Base-by-base conservation (phyloP, 2,113 vertebrate species). In the Garra rufa region DNA sequence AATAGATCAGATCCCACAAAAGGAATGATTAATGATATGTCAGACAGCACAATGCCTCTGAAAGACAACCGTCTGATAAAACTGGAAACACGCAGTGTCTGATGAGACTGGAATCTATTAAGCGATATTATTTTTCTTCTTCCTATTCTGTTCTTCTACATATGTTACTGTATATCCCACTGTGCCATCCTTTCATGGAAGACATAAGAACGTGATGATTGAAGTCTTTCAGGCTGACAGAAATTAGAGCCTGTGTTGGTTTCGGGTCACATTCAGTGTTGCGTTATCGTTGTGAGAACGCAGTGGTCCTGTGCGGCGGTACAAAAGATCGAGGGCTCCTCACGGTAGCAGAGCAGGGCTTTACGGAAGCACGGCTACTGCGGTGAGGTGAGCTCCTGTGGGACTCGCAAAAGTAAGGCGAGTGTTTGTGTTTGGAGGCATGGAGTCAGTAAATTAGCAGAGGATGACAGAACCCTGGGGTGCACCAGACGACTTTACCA, bases 1-100 rank as follows among this genome's bases (percentile, higher is more conserved):
- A 74, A 79, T 44, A 75, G 79, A 85, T 79, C 79, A 83, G 80
- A 55, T 69, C 30, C 15, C 41, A 75, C 26, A 43, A 26, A 78
- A 88, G 69, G 52, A 46, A 83, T 87, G 84, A 91, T 89, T 85
- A 88, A 88, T 83, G 85, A 76, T 48, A 77, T 83, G 85, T 85
- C 82, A 76, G 70, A 26, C 41, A 75, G 63, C 19, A 84, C 57
- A 88, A 85, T 83, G 71, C 41, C 81, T 85, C 13, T 61, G 11
- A 50, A 74, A 85, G 83, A 73, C 78, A 19, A 28, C 13, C 24
- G 26, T 84, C 38, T 83, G 82, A 70, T 38, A 61, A 71, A 59
- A 80, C 57, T 65, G 9, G 26, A 65, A 81, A 74, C 34, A 57
- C 46, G 55, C 52, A 48, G 38, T 69, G 80, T 77, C 80, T 69